phyloP scores from a whole-genome alignment of 2,797 vertebrate species.

The Sebastolobus altivelis region DNA sequence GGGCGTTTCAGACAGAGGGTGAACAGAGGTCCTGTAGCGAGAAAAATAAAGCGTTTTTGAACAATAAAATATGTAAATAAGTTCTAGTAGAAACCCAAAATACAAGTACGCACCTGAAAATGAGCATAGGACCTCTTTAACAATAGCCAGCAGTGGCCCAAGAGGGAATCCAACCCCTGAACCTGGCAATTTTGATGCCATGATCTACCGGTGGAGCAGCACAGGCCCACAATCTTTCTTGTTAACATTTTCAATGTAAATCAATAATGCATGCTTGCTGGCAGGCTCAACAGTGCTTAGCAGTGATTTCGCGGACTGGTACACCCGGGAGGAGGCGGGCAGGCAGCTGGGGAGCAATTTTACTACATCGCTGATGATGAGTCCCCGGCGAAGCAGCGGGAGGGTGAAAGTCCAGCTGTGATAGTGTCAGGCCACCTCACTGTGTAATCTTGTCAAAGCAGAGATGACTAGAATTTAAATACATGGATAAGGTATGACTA shows the following conservation, averaged over 20 bases:
- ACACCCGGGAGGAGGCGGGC: slow-evolving; percentile 55
- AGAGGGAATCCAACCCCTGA: background rate
- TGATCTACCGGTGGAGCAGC: slow-evolving; percentile 10
- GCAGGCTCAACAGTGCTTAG: slow-evolving; percentile 64
- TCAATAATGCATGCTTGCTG: slow-evolving; percentile 74
- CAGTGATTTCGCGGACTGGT: slow-evolving; percentile 61
- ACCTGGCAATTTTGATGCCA: slow-evolving; percentile 22
- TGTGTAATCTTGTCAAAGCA: slow-evolving; percentile 25
- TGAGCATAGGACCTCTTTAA: background rate
- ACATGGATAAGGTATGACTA: background rate
- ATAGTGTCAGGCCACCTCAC: background rate
- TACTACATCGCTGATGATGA: slow-evolving; percentile 51
- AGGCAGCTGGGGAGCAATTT: slow-evolving; percentile 65
- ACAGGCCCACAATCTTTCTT: slow-evolving; percentile 33
- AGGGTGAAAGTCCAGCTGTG: slow-evolving; percentile 36
- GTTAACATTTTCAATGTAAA: slow-evolving; percentile 69
- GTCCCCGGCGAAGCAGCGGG: slow-evolving; percentile 35
- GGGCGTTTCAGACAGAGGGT: too few species aligned
- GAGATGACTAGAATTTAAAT: slow-evolving; percentile 16
- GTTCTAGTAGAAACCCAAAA: too few species aligned
- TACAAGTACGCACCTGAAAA: too few species aligned
- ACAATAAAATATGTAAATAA: too few species aligned
- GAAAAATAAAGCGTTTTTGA: too few species aligned
- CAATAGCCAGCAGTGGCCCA: background rate
- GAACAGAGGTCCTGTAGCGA: too few species aligned